Percentiles rank a stretch among this genome's conserved stretches.
These are phyloP conservation scores for Lycocorax pyrrhopterus DNA, from an alignment of 2,113 vertebrate species.

Conservation along the genomic window DNA sequence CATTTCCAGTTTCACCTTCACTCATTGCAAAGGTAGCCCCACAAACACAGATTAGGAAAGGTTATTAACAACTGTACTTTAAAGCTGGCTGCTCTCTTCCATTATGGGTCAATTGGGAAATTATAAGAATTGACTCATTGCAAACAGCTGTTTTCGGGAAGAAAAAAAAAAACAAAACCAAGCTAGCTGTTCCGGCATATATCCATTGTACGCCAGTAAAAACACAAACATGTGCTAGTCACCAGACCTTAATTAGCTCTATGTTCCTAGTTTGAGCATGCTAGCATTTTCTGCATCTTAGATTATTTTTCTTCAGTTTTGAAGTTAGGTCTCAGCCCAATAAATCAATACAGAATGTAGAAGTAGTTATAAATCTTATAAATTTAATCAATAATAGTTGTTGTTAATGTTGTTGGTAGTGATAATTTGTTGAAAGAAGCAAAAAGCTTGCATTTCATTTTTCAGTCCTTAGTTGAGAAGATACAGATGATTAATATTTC, in stretches of 20 bases:
- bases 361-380: background rate
- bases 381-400: background rate
- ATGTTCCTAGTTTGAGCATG: background rate
- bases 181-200: background rate
- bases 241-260: background rate
- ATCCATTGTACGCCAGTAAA: background rate
- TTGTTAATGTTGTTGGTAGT: background rate
- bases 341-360: background rate
- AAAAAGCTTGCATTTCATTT: background rate
- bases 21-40: background rate
- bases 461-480: background rate
- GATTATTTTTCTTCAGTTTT: background rate
- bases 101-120: conserved; percentile 35
- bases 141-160: conserved; percentile 32
- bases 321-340: background rate
- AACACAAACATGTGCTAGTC: background rate
- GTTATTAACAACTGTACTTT: background rate
- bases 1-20: background rate
- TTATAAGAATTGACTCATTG: conserved; percentile 29
- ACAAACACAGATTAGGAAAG: background rate
- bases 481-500: background rate
- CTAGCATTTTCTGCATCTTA: background rate
- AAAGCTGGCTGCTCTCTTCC: background rate
- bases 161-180: background rate
- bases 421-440: background rate